These are phyloP conservation scores for Rhorus exstirpatorius DNA, from an alignment of 2,888 invertebrate genomes.

Conservation along the genomic window DNA sequence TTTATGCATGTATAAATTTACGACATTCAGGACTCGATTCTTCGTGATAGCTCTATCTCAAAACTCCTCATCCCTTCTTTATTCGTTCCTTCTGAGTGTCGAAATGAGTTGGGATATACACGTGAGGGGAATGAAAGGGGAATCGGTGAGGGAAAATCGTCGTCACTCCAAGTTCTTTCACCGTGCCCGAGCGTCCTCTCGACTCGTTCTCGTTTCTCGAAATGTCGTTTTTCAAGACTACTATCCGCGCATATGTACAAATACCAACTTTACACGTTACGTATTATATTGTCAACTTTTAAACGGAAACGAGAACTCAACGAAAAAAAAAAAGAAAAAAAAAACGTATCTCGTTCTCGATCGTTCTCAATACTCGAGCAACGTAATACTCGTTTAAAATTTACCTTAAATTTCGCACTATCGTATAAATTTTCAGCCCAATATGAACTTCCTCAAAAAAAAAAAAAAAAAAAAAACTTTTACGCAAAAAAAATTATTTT, in stretches of 20 bases:
- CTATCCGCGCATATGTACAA: not conserved
- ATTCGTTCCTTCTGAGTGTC: not conserved
- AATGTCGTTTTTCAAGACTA: constrained; percentile 46
- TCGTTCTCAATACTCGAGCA: too few relatives aligned
- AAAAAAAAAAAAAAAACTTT: too few relatives aligned
- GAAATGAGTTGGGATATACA: constrained; percentile 23
- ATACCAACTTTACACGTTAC: constrained; percentile 3
- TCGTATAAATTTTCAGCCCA: too few relatives aligned
- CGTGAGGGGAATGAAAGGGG: constrained; percentile 49
- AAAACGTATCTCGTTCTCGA: too few relatives aligned
- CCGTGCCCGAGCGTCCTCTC: constrained; percentile 28
- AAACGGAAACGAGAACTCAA: constrained; percentile 26
- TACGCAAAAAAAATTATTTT: too few relatives aligned
- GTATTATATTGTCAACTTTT: too few relatives aligned
- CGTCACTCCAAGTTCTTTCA: constrained; percentile 41
- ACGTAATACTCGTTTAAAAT: too few relatives aligned
- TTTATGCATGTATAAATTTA: not conserved
- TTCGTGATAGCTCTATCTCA: constrained; percentile 9
- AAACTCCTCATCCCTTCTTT: not conserved
- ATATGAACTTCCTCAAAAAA: too few relatives aligned
- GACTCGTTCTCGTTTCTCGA: constrained; percentile 63
- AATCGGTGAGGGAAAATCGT: constrained; percentile 59
- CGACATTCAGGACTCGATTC: not conserved
- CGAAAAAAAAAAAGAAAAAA: not conserved
- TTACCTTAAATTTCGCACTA: too few relatives aligned